Percentiles rank a stretch among this genome's conserved stretches.
Conservation (phyloP, 2,797 vertebrate genomes). For the Enteromius unitaeniatus region DNA sequence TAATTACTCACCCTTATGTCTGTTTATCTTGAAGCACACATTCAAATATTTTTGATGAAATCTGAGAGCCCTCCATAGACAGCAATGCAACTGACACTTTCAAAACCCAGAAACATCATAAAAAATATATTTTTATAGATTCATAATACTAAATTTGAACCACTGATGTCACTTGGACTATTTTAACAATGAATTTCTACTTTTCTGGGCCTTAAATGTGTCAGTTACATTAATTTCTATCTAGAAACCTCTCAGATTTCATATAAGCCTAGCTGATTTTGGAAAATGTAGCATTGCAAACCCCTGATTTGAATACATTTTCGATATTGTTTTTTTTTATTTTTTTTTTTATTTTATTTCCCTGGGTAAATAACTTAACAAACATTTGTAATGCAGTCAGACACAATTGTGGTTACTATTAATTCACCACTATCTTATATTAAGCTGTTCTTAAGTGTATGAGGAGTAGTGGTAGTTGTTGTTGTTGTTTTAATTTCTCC, state of each 20-base stretch:
- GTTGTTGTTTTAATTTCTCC: conserved; percentile 16
- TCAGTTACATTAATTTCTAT: no score
- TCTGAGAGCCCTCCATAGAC: background rate
- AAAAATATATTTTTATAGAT: background rate
- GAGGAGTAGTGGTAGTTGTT: background rate
- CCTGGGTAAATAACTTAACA: background rate
- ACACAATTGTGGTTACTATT: background rate
- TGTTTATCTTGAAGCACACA: no score
- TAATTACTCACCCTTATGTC: no score
- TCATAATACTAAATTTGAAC: background rate
- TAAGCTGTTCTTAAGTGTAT: background rate
- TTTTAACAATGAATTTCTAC: background rate
- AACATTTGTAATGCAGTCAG: background rate
- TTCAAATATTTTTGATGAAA: background rate
- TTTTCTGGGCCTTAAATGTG: background rate
- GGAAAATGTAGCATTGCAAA: background rate
- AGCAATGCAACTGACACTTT: no score
- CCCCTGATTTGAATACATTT: background rate
- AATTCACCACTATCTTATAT: background rate
- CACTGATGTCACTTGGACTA: background rate
- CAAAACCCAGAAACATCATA: no score
- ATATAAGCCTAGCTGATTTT: background rate
- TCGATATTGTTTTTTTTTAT: background rate
- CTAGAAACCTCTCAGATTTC: background rate
- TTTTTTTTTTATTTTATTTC: background rate